Evolutionary conservation across 2,888 invertebrate genomes (phyloP).

Genomic region (Dryobotodes eremita): DNA sequence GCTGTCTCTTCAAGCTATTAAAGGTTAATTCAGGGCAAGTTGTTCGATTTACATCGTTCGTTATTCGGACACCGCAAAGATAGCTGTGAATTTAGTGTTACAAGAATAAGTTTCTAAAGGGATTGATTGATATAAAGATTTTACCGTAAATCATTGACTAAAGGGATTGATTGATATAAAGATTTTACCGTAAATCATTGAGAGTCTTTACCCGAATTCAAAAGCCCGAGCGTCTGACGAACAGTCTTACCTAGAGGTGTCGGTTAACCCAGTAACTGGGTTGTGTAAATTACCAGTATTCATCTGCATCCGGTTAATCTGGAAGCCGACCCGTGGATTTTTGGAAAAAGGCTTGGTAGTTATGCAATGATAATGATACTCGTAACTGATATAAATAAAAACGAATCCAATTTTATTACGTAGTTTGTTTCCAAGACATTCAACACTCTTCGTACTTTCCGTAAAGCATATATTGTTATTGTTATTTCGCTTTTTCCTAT

Average conservation of each 20-base stretch:
- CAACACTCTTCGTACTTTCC: slow-evolving; percentile 30
- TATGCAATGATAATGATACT: neutral
- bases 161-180: too few relatives aligned
- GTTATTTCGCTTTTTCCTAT: slow-evolving; percentile 3
- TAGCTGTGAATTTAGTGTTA: neutral
- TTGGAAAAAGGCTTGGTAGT: neutral
- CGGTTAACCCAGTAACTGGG: neutral
- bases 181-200: neutral
- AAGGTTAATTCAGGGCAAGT: slow-evolving; percentile 48
- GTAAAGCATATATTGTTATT: neutral
- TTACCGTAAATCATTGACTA: neutral
- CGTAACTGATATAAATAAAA: neutral
- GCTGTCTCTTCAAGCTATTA: slow-evolving; percentile 44
- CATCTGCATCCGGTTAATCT: neutral
- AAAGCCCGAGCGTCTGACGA: neutral
- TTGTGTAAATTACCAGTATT: neutral
- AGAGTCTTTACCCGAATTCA: neutral
- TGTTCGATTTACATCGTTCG: slow-evolving; percentile 36
- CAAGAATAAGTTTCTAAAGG: slow-evolving; percentile 9
- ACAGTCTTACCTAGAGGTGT: neutral
- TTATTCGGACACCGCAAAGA: slow-evolving; percentile 15
- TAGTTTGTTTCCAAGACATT: slow-evolving; percentile 16
- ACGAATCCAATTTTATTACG: neutral
- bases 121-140: too few relatives aligned
- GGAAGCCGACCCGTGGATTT: neutral